Evolutionary conservation across 37 sponge, comb jelly and placozoan species (phyloP), one percentile per base, ranked within the genome.

Genomic region (Corticium candelabrum): DNA sequence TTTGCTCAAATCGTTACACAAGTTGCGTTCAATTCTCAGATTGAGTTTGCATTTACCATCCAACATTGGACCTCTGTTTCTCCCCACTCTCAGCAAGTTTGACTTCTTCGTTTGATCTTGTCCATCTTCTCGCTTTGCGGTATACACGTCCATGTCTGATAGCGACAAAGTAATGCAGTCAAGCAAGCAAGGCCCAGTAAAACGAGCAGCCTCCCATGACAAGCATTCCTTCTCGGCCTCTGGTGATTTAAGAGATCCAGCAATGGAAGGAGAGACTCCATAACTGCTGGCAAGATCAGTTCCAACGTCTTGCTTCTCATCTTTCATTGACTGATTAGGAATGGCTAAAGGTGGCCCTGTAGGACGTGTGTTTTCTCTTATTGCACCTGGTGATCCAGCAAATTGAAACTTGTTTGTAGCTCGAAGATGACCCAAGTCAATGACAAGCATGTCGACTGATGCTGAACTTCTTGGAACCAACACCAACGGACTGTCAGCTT

Each of bases 401-500:
- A 41, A 96, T 84, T 80, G 43, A 62, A 85, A 85, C 4, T 78
- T 35, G 80, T 96, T 96, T 15, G 84, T 69, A 76, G 91, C 87
- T 5, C 75, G 87, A 68, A 97, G 38, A 69, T 84, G 82, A 1
- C 91, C 94, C 35, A 94, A 86, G 74, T 94, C 90, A 1, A 91
- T 92, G 1, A 91, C 90, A 77, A 94, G 81, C 37, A 97, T 76
- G 38, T 97, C 90, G 35, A 90, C 87, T 69, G 90, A 92, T 76
- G 83, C 80, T 35, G 92, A 89, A 68, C 89, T 89, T 31, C 87
- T 87, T 32, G 99, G 99, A 37, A 97, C 85, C 74, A 97, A 83
- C 32, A 94, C 82, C 41, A 91, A 79, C 7, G 99, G 92, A 11
- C 87, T 86, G 3, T 74, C 85, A n/a, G 86, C 84, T 34, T 91